A percentile compares a stretch with the other conserved stretches of the same genome.
Conservation (phyloP, 2,888 invertebrate genomes). For the Acrobeloides nanus region DNA sequence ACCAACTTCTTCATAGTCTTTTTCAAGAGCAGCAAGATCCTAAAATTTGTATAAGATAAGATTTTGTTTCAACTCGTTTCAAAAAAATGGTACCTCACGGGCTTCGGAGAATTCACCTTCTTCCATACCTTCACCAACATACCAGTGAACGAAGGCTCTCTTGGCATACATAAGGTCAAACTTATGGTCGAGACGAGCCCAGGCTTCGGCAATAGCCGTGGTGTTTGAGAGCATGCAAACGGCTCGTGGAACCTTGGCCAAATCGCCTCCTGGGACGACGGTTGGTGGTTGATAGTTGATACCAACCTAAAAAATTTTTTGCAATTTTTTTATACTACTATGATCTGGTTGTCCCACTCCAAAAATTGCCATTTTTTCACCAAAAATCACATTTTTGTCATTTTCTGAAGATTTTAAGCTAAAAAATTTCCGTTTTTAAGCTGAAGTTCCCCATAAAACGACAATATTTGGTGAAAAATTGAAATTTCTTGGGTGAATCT, state of each 20-base stretch:
- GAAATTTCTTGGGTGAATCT: no score
- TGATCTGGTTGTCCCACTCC: neutral
- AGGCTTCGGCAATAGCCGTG: slow-evolving; percentile 80
- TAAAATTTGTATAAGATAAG: no score
- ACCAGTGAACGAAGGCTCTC: slow-evolving; percentile 84
- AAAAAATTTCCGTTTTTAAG: no score
- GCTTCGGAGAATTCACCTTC: slow-evolving; percentile 51
- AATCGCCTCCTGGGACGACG: slow-evolving; percentile 84
- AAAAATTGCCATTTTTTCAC: neutral
- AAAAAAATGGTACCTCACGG: slow-evolving; percentile 41
- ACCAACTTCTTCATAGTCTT: slow-evolving; percentile 24
- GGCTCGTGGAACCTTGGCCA: slow-evolving; percentile 64
- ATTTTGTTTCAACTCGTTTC: no score
- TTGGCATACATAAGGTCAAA: slow-evolving; percentile 63
- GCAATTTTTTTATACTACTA: neutral
- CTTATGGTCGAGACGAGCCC: slow-evolving; percentile 71
- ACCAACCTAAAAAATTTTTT: slow-evolving; percentile 54
- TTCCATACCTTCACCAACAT: slow-evolving; percentile 54
- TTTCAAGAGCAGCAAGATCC: slow-evolving; percentile 24
- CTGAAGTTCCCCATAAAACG: no score
- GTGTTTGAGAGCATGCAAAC: slow-evolving; percentile 85
- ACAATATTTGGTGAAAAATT: no score
- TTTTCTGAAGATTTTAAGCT: neutral
- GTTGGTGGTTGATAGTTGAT: slow-evolving; percentile 59
- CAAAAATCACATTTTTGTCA: neutral